Evolutionary conservation across 2,797 vertebrate genomes (phyloP).

Genomic region (Gymnothorax reevesii): DNA sequence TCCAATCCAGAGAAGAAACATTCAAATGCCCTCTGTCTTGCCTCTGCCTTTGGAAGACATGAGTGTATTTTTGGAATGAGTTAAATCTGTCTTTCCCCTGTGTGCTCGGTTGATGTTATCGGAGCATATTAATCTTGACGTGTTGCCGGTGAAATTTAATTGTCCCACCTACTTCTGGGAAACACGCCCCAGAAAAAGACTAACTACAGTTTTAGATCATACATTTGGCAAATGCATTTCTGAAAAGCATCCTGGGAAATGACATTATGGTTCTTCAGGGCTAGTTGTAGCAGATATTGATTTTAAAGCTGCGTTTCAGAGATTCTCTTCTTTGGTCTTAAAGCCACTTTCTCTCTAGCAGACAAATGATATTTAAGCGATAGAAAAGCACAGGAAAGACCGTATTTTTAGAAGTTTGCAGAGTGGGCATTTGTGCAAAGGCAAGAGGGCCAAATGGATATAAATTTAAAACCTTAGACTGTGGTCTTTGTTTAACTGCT

Average conservation of each 20-base stretch:
- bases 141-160: slow-evolving; percentile 62
- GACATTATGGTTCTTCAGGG: slow-evolving; percentile 71
- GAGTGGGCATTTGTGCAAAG: slow-evolving; percentile 17
- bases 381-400: slow-evolving; percentile 42
- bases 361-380: slow-evolving; percentile 57
- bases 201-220: slow-evolving; percentile 52
- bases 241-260: slow-evolving; percentile 70
- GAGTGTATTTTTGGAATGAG: neutral
- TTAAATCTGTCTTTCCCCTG: neutral
- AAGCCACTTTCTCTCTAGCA: slow-evolving; percentile 51
- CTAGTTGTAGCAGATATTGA: slow-evolving; percentile 70
- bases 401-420: slow-evolving; percentile 52
- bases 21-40: neutral
- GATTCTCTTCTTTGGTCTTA: slow-evolving; percentile 59
- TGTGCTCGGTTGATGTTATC: neutral
- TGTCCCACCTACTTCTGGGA: slow-evolving; percentile 56
- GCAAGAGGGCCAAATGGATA: slow-evolving; percentile 56
- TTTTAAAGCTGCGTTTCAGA: slow-evolving; percentile 71
- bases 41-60: neutral
- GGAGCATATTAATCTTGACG: neutral
- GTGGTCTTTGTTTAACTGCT: slow-evolving; percentile 63
- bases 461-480: slow-evolving; percentile 66
- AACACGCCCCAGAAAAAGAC: slow-evolving; percentile 55
- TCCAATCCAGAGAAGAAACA: neutral
- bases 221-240: slow-evolving; percentile 69